Evolutionary conservation across 2,888 invertebrate genomes (phyloP).

Genomic region (Priocnemis perturbator): DNA sequence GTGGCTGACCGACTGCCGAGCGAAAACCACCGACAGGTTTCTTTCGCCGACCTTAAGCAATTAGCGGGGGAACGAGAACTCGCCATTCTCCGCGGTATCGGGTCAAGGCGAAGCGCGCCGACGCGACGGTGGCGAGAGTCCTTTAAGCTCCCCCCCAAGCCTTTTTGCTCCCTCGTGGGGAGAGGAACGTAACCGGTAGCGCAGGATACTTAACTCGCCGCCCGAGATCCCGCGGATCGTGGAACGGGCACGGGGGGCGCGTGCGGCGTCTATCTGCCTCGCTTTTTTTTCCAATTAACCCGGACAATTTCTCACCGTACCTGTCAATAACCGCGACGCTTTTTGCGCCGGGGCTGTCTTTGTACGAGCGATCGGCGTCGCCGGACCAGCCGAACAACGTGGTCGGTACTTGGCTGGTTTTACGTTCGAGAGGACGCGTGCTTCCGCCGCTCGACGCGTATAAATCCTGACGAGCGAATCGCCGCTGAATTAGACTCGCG

Average conservation of each 20-base stretch:
- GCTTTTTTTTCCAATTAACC: slow-evolving; percentile 59
- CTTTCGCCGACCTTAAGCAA: slow-evolving; percentile 1
- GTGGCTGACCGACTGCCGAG: no score
- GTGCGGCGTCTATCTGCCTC: slow-evolving; percentile 20
- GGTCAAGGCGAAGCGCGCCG: slow-evolving; percentile 35
- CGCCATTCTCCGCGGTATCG: slow-evolving; percentile 5
- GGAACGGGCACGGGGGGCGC: background rate
- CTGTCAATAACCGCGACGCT: slow-evolving; percentile 55
- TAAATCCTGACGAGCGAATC: background rate
- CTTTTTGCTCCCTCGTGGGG: slow-evolving; percentile 36
- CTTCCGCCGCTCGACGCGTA: background rate
- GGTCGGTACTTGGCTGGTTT: background rate
- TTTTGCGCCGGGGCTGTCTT: slow-evolving; percentile 37
- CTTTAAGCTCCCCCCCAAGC: background rate
- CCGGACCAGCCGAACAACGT: background rate
- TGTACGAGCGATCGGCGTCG: slow-evolving; percentile 22
- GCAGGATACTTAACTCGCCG: slow-evolving; percentile 43
- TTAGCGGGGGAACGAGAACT: background rate
- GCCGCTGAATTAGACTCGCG: background rate
- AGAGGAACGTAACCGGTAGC: slow-evolving; percentile 31
- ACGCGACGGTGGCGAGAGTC: slow-evolving; percentile 13
- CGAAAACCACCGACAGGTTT: background rate
- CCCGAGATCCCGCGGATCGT: slow-evolving; percentile 8
- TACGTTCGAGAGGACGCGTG: background rate
- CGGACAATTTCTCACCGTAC: slow-evolving; percentile 58